These are phyloP conservation scores for Apodemus speciosus DNA, from an alignment of 2,113 vertebrate species.

Conservation along the genomic window DNA sequence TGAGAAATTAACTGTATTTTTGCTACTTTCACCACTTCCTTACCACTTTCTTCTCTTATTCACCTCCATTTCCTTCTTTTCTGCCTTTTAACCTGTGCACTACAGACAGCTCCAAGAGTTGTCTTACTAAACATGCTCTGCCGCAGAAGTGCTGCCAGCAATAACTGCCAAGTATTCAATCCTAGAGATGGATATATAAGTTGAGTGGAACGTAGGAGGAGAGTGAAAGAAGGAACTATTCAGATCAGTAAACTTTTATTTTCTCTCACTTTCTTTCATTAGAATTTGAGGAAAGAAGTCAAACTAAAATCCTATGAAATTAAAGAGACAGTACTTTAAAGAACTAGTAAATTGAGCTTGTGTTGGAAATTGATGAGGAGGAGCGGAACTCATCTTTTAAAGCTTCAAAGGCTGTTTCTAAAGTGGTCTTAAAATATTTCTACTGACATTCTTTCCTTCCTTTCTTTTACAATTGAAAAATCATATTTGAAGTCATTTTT, in stretches of 20 bases:
- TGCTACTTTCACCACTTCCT: background rate
- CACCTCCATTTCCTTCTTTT: too few relatives aligned
- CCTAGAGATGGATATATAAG: accelerated
- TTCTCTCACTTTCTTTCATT: slow-evolving; percentile 57
- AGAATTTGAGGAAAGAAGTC: slow-evolving; percentile 59
- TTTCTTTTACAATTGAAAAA: slow-evolving; percentile 66
- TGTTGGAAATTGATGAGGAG: slow-evolving; percentile 66
- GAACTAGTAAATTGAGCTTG: slow-evolving; percentile 51
- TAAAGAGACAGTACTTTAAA: slow-evolving; percentile 48
- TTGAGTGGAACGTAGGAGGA: slow-evolving; percentile 24
- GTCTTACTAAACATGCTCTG: slow-evolving; percentile 15
- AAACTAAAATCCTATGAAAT: slow-evolving; percentile 62
- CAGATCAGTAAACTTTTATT: slow-evolving; percentile 40
- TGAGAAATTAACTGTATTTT: slow-evolving; percentile 58
- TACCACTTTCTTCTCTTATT: background rate
- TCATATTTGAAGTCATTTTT: slow-evolving; percentile 58
- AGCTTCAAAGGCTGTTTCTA: slow-evolving; percentile 57
- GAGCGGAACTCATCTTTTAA: slow-evolving; percentile 45
- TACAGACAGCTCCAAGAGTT: slow-evolving; percentile 43
- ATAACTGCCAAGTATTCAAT: slow-evolving; percentile 52
- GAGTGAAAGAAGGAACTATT: slow-evolving; percentile 48
- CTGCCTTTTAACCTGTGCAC: background rate
- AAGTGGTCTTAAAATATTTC: slow-evolving; percentile 53
- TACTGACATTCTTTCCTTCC: slow-evolving; percentile 42
- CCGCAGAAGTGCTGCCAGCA: background rate